Evolutionary conservation across 2,113 vertebrate species (phyloP).

Genomic region (Falcunculus frontatus): DNA sequence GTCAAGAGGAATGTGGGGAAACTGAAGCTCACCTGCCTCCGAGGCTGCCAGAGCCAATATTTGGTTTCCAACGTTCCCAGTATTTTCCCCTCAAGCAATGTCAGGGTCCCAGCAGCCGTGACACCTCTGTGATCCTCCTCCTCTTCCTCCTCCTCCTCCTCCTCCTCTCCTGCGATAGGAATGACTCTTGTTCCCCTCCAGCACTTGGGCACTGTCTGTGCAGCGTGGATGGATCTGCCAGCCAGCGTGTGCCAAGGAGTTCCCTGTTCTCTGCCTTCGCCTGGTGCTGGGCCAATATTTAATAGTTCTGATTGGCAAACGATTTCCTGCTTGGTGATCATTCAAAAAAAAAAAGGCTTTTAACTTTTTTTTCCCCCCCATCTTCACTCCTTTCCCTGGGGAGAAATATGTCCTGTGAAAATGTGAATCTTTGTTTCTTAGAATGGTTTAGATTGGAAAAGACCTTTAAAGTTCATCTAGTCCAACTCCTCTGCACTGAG

Average conservation of each 20-base stretch:
- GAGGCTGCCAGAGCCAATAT: neutral
- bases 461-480: neutral
- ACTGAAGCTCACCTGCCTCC: neutral
- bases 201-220: neutral
- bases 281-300: conserved; percentile 44
- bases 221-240: neutral
- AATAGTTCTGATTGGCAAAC: conserved; percentile 40
- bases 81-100: conserved; percentile 35
- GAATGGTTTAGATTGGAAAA: neutral
- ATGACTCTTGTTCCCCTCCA: neutral
- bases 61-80: conserved; percentile 51
- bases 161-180: neutral
- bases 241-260: neutral
- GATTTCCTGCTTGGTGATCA: neutral
- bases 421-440: neutral
- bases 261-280: conserved; percentile 8
- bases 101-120: neutral
- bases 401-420: neutral
- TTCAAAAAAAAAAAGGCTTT: neutral
- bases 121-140: neutral
- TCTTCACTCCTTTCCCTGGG: neutral
- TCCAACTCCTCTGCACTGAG: neutral
- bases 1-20: neutral
- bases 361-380: neutral
- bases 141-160: neutral